A percentile compares a stretch with the other conserved stretches of the same genome.
phyloP scores from a whole-genome alignment of 2,113 vertebrate species.

The Brachirus orientalis region DNA sequence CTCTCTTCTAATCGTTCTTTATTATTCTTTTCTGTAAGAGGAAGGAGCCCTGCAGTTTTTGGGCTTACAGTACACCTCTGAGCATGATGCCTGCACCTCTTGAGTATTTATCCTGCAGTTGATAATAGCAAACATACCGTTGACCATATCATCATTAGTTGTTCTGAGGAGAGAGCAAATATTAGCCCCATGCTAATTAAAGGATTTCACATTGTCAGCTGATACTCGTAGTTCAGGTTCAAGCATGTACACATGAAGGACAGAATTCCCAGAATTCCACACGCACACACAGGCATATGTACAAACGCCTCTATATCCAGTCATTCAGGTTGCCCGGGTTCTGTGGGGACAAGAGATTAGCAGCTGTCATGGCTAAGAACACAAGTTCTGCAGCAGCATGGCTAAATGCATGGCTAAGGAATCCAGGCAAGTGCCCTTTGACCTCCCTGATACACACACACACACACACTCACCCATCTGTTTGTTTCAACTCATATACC shows the following conservation, averaged over 20 bases:
- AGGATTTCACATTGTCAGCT: slow-evolving; percentile 51
- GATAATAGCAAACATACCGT: slow-evolving; percentile 20
- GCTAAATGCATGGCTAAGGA: slow-evolving; percentile 60
- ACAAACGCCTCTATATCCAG: slow-evolving; percentile 47
- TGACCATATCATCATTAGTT: slow-evolving; percentile 14
- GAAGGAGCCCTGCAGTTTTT: not conserved
- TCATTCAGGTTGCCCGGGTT: slow-evolving; percentile 33
- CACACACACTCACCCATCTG: slow-evolving; percentile 47
- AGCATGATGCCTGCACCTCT: slow-evolving; percentile 1
- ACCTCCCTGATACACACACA: slow-evolving; percentile 34
- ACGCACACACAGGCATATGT: slow-evolving; percentile 21
- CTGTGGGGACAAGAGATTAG: slow-evolving; percentile 40
- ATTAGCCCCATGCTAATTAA: slow-evolving; percentile 12
- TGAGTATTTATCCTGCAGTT: slow-evolving; percentile 36
- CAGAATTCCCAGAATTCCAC: slow-evolving; percentile 8
- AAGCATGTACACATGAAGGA: slow-evolving; percentile 32
- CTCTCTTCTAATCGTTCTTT: no score
- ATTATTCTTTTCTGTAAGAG: not conserved
- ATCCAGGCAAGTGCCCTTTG: slow-evolving; percentile 50
- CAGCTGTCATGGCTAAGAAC: slow-evolving; percentile 68
- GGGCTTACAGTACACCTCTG: not conserved
- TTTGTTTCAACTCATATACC: slow-evolving; percentile 37
- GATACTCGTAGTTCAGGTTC: slow-evolving; percentile 35
- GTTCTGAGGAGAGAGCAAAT: slow-evolving; percentile 30
- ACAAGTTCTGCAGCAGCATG: slow-evolving; percentile 34